Conservation (phyloP, 2,888 invertebrate genomes). For the Pterobdella sp. region DNA sequence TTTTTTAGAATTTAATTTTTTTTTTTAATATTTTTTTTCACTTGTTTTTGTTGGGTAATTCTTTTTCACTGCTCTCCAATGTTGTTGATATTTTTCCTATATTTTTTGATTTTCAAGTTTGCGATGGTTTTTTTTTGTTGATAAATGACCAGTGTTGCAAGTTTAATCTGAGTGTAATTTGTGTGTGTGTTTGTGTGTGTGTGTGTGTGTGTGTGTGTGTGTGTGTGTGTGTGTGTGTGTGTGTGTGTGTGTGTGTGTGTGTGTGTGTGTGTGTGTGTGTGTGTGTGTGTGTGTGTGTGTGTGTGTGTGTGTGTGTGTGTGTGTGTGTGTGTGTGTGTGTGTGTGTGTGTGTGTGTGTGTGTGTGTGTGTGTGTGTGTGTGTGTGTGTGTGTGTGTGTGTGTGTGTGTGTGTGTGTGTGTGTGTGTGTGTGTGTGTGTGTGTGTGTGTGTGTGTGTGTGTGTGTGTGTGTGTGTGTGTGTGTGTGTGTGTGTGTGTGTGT, state of each 20-base stretch:
- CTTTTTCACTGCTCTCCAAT: no score
- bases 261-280: conserved; percentile 4
- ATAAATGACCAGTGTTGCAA: no score
- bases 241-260: conserved; percentile 4
- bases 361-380: conserved; percentile 4
- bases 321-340: conserved; percentile 4
- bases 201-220: conserved; percentile 6
- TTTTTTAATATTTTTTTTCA: no score
- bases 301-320: conserved; percentile 4
- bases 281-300: conserved; percentile 4
- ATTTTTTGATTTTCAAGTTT: no score
- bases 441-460: conserved; percentile 4
- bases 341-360: conserved; percentile 4
- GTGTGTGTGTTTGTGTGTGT: neutral
- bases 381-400: conserved; percentile 4
- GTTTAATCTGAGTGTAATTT: no score
- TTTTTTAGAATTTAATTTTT: no score
- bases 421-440: conserved; percentile 4
- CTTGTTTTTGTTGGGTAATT: no score
- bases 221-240: conserved; percentile 4
- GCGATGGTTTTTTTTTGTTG: no score
- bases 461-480: conserved; percentile 4
- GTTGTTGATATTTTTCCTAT: no score
- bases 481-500: conserved; percentile 4
- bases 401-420: conserved; percentile 4